These are phyloP conservation scores for Semnornis frantzii DNA, from an alignment of 2,113 vertebrate species.

Conservation along the genomic window DNA sequence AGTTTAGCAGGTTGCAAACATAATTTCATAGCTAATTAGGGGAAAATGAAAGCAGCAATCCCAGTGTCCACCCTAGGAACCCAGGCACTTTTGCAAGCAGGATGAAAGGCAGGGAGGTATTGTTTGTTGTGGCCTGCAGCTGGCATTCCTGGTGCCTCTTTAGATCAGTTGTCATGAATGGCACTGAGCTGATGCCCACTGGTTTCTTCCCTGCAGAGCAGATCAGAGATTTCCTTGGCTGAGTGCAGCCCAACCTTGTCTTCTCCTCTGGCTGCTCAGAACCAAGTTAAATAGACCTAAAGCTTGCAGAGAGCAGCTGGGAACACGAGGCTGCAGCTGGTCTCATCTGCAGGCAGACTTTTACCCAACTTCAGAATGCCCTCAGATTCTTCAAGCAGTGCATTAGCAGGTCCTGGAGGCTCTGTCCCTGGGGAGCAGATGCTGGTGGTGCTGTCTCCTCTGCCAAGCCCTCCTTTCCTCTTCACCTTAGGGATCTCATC, in stretches of 20 bases:
- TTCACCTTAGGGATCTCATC: not conserved
- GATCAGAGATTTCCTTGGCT: not conserved
- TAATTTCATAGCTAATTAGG: not conserved
- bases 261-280: not conserved
- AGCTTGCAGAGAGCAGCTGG: not conserved
- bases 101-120: not conserved
- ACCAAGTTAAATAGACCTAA: not conserved
- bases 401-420: not conserved
- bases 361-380: not conserved
- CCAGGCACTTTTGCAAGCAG: not conserved
- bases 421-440: not conserved
- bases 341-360: not conserved
- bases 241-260: not conserved
- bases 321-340: not conserved
- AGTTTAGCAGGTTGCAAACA: slow-evolving; percentile 35
- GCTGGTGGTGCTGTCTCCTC: not conserved
- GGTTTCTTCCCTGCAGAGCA: not conserved
- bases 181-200: fast-evolving
- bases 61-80: not conserved
- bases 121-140: not conserved
- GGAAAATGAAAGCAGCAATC: not conserved
- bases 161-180: fast-evolving
- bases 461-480: not conserved
- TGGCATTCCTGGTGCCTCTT: not conserved
- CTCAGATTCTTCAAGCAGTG: not conserved